Conservation (phyloP, 1,140 invertebrate genomes). For the Drosophila azteca region DNA sequence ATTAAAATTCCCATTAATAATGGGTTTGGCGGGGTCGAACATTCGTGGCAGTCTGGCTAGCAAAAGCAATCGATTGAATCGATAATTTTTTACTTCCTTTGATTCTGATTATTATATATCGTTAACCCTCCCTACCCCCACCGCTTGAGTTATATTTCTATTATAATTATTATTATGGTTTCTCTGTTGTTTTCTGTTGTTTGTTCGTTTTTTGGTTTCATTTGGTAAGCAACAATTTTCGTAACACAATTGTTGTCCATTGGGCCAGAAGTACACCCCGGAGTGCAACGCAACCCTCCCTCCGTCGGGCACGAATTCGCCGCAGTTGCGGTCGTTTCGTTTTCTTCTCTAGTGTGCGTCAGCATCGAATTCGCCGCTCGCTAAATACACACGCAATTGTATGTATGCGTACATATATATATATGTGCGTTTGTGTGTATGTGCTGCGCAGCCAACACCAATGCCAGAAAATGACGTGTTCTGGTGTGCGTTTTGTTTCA, state of each 20-base stretch:
- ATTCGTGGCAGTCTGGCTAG: constrained; percentile 47
- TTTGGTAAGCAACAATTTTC: constrained; percentile 29
- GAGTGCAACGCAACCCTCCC: constrained; percentile 19
- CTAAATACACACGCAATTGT: background rate
- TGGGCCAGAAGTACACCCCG: constrained; percentile 16
- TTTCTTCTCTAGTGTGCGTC: constrained; percentile 32
- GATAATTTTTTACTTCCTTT: constrained; percentile 43
- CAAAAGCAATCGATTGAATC: constrained; percentile 67
- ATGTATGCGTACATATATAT: too few relatives aligned
- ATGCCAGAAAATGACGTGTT: constrained; percentile 38
- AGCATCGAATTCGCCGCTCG: constrained; percentile 38
- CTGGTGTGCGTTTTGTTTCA: constrained; percentile 66
- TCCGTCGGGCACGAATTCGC: constrained; percentile 45
- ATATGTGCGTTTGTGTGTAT: constrained; percentile 3
- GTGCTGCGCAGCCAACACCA: constrained; percentile 37
- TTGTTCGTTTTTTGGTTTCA: constrained; percentile 2
- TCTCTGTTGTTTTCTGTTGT: background rate
- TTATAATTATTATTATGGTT: constrained; percentile 25
- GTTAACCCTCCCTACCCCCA: constrained; percentile 29
- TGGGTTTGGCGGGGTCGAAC: constrained; percentile 29
- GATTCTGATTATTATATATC: constrained; percentile 32
- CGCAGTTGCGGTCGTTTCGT: constrained; percentile 39
- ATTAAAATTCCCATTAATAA: constrained; percentile 37
- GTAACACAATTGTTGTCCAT: constrained; percentile 25
- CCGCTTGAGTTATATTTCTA: constrained; percentile 54